Evolutionary conservation across 2,797 vertebrate species (phyloP), one percentile per base, ranked within the genome.

Genomic region (Mus minutoides): DNA sequence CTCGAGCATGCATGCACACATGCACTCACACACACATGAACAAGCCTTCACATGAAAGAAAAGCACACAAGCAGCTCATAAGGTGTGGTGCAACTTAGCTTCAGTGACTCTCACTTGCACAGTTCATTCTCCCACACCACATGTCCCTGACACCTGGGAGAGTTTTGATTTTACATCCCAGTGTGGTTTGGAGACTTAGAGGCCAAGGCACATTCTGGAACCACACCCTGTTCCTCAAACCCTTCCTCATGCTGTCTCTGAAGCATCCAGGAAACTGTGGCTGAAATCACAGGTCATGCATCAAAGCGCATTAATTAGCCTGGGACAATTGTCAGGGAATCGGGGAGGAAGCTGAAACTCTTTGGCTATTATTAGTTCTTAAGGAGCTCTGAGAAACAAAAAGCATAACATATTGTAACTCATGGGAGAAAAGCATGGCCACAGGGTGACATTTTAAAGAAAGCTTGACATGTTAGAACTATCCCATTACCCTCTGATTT

Each of bases 351-450:
- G 21, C 34, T 90, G 26, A 1, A 92, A 69, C 26, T 91, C 77
- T 60, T 91, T 24, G 80, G 40, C 34, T 67, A 56, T 96, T n/a
- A 82, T 92, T 83, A 90, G 26, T 34, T 92, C 86, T 97, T 88
- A 87, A 29, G 11, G 76, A 58, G 29, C 88, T 93, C 76, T 88
- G 49, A 21, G 84, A 96, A 96, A 88, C 62, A 56, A 96, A 94
- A 95, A 89, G 17, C 58, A 21, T 13, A 19, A 37, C 80, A 90
- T 84, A 69, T 94, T 88, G 43, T 73, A 94, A 94, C 52, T 21
- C 64, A 77, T n/a, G 31, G 40, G 52, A 31, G 58, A 58, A 92
- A 91, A 91, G 31, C n/a, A 62, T 29, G 62, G 37, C 14, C 24
- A 88, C 84, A 82, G 85, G 46, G 83, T n/a, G 31, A 37, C 43